A percentile compares a stretch with the other conserved stretches of the same genome.
Evolutionary conservation across 2,113 vertebrate species (phyloP).

Genomic region (Calcarius ornatus): DNA sequence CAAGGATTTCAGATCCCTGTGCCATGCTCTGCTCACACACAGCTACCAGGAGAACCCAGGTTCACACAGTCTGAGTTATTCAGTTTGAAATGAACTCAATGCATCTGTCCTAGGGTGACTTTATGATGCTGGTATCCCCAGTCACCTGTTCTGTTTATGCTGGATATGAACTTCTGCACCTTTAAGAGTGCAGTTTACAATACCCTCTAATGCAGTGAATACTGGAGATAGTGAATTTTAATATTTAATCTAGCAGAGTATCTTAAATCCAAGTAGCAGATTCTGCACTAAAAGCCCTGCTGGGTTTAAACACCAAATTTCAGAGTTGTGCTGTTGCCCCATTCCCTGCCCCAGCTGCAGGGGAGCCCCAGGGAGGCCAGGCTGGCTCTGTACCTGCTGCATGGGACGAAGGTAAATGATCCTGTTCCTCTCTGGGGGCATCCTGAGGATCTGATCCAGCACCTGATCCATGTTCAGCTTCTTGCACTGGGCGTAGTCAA

Average conservation of each 20-base stretch:
- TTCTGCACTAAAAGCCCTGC: neutral
- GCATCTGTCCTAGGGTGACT: neutral
- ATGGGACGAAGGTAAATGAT: constrained; percentile 98
- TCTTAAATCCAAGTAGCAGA: neutral
- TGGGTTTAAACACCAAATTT: neutral
- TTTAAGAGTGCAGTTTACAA: neutral
- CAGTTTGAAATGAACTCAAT: neutral
- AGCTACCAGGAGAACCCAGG: neutral
- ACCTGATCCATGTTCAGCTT: constrained; percentile 97
- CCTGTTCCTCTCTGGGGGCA: constrained; percentile 94
- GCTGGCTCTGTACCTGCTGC: constrained; percentile 83
- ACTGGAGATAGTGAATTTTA: neutral
- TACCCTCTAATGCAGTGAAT: neutral
- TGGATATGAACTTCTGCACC: neutral
- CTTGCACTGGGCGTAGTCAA: constrained; percentile 97
- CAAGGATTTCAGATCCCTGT: neutral
- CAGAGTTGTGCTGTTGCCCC: neutral
- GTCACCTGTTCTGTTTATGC: neutral
- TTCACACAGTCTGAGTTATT: neutral
- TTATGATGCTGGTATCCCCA: no score
- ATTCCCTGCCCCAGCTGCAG: neutral
- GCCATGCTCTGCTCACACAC: neutral
- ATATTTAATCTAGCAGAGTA: neutral
- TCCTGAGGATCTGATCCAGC: constrained; percentile 93
- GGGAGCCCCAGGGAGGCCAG: neutral